Base-by-base conservation (phyloP, 2,797 vertebrate genomes). In the Triplophysa bombifrons region DNA sequence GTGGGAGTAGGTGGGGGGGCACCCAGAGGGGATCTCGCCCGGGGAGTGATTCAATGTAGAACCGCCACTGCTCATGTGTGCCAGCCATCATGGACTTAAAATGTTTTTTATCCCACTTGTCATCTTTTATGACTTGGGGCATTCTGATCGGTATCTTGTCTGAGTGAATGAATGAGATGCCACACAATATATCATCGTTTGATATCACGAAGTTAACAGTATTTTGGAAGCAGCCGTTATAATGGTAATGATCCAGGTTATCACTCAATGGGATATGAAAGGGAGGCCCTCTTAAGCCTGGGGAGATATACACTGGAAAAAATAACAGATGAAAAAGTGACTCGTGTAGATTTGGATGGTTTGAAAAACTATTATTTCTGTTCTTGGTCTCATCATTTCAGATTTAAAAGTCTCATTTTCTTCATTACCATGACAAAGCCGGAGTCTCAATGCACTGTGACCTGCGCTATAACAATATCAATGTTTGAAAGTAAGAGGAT, bases 401-500 rank as follows among this genome's bases (percentile, higher is more conserved):
- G 76, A 82, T 74, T 78, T 80, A 60, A 82, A 63, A 30, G 48
- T 72, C 78, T 80, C 70, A 83, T 48, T 78, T 63, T 65, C 71
- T 83, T 68, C 69, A 80, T 83, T 84, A 74, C 46, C 80, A 77
- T 82, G 27, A 85, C 76, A 80, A 84, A 83, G 76, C 48, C 60
- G 20, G 9, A 65, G 53, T 80, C 55, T 69, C 73, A 68, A 53
- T 48, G 34, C 77, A 25, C 73, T 58, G 30, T 77, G 63, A 72
- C 73, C 74, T 25, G 34, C 68, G 68, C 22, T 48, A 69, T 72
- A 69, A 48, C 56, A 78, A 38, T 77, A 83, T 76, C 34, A 67
- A 14, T 72, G 74, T 77, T 77, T 74, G 46, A 76, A 84, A 78
- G 73, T 71, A 68, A 72, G 81, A 78, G 60, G 64, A 80, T 82